These are phyloP conservation scores for Periplaneta americana DNA, from an alignment of 1,140 invertebrate genomes.

Conservation along the genomic window DNA sequence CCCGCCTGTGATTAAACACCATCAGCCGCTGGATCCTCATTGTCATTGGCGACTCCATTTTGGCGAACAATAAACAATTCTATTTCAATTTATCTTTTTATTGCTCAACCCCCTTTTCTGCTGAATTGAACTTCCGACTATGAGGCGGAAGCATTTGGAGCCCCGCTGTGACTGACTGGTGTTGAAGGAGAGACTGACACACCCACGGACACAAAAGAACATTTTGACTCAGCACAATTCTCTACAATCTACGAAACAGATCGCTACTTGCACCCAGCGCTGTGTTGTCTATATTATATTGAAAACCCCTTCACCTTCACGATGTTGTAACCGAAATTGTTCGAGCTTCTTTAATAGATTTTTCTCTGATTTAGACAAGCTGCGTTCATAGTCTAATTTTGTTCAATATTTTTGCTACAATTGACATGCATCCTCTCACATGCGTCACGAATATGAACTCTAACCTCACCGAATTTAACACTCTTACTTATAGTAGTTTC, in stretches of 20 bases:
- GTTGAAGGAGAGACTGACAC: neutral
- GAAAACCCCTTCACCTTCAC: neutral
- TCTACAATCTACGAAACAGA: neutral
- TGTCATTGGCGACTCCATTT: neutral
- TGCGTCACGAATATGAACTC: too few relatives aligned
- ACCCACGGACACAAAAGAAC: neutral
- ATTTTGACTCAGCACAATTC: neutral
- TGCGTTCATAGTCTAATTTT: too few relatives aligned
- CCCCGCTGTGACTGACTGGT: neutral
- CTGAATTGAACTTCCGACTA: neutral
- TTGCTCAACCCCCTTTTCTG: neutral
- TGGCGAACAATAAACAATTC: neutral
- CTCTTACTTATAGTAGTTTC: too few relatives aligned
- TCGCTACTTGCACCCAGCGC: neutral
- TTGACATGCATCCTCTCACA: too few relatives aligned
- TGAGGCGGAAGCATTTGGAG: neutral
- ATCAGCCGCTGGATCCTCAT: neutral
- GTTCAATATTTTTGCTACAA: too few relatives aligned
- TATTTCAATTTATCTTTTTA: neutral
- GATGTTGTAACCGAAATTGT: too few relatives aligned
- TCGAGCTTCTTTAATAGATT: too few relatives aligned
- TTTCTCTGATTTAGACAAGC: too few relatives aligned
- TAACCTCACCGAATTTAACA: too few relatives aligned
- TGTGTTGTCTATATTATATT: neutral
- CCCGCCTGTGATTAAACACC: neutral